phyloP scores from a whole-genome alignment of 2,113 vertebrate genomes.

The Holacanthus passer region DNA sequence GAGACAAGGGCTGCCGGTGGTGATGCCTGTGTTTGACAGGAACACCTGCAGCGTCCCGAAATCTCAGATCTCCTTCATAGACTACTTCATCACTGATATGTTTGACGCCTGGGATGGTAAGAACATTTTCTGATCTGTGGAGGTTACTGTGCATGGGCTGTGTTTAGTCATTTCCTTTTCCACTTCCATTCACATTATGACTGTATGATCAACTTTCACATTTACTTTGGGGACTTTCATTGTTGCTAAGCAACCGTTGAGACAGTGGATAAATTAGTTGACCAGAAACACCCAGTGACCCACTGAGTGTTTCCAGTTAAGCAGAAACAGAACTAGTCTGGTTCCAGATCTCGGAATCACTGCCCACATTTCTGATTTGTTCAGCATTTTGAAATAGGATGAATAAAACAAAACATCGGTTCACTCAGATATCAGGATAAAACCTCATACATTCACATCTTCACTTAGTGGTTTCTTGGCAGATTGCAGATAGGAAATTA shows the following conservation, averaged over 20 bases:
- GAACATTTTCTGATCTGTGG: slow-evolving; percentile 22
- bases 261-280: background rate
- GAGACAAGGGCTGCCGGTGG: slow-evolving; percentile 93
- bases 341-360: background rate
- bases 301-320: background rate
- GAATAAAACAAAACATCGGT: background rate
- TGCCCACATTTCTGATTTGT: background rate
- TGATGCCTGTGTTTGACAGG: slow-evolving; percentile 98
- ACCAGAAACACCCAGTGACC: background rate
- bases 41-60: slow-evolving; percentile 97
- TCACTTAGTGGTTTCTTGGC: background rate
- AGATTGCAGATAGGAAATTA: slow-evolving; percentile 6
- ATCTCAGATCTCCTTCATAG: slow-evolving; percentile 98
- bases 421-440: background rate
- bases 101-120: slow-evolving; percentile 98
- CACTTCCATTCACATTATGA: background rate
- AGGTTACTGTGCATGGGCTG: background rate
- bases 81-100: slow-evolving; percentile 99
- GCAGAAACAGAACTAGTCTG: background rate
- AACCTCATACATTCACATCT: slow-evolving; percentile 7
- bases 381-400: background rate
- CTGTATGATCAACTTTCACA: too few relatives aligned
- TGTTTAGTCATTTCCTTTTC: background rate
- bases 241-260: background rate
- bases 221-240: too few relatives aligned